phyloP scores from a whole-genome alignment of 2,797 vertebrate species.

The Thamnophis elegans region DNA sequence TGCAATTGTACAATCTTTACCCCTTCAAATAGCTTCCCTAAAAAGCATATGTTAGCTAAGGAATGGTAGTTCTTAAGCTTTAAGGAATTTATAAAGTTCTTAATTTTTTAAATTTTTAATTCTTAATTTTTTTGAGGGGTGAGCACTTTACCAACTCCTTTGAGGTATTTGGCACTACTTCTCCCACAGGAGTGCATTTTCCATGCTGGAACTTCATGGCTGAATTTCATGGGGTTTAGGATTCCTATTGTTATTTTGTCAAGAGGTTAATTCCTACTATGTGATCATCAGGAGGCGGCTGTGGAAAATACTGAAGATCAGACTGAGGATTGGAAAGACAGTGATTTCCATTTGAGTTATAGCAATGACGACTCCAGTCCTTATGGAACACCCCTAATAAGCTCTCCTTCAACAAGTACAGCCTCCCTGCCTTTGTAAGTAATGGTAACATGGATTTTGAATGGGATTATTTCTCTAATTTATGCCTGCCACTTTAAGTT shows the following conservation, averaged over 20 bases:
- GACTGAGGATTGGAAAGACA: conserved; percentile 46
- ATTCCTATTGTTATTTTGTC: conserved; percentile 15
- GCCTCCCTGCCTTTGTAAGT: conserved; percentile 64
- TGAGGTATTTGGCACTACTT: background rate
- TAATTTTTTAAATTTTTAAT: too few species aligned
- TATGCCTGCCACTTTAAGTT: too few species aligned
- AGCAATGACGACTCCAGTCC: conserved; percentile 22
- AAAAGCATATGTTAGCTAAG: background rate
- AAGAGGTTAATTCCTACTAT: background rate
- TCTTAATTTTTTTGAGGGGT: background rate
- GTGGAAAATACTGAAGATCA: conserved; percentile 44
- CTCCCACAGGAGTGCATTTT: background rate
- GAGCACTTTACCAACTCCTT: background rate
- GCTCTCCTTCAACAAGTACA: conserved; percentile 47
- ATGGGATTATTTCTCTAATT: background rate
- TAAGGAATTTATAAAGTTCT: background rate
- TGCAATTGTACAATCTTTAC: background rate
- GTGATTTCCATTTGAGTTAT: conserved; percentile 29
- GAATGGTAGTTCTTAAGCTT: background rate
- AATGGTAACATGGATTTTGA: background rate
- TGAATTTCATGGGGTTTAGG: background rate
- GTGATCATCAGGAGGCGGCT: conserved; percentile 47
- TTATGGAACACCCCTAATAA: conserved; percentile 41
- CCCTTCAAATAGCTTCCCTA: background rate
- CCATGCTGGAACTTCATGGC: background rate